phyloP scores from a whole-genome alignment of 2,113 vertebrate species.

The Chaenocephalus aceratus region DNA sequence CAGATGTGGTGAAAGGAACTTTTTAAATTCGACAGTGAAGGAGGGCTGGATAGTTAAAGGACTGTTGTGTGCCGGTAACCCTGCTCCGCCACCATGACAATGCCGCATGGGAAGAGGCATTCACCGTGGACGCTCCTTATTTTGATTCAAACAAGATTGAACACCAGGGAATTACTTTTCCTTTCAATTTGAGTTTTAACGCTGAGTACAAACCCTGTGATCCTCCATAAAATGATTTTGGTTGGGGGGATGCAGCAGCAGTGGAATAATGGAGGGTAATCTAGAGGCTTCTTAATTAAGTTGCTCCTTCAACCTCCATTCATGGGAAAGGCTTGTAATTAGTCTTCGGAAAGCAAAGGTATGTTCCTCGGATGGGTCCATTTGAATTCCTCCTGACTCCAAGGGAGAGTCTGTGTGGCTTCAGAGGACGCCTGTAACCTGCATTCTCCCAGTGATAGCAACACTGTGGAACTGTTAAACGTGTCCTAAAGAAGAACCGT shows the following conservation, averaged over 20 bases:
- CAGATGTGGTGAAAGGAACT: slow-evolving; percentile 85
- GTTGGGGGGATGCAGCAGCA: slow-evolving; percentile 33
- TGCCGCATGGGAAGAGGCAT: slow-evolving; percentile 64
- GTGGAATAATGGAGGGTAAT: slow-evolving; percentile 62
- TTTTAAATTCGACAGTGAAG: slow-evolving; percentile 75
- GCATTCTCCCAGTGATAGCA: slow-evolving; percentile 66
- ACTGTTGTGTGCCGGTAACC: slow-evolving; percentile 71
- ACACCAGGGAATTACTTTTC: slow-evolving; percentile 53
- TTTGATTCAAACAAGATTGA: slow-evolving; percentile 68
- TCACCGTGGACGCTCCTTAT: slow-evolving; percentile 59
- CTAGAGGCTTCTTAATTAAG: slow-evolving; percentile 75
- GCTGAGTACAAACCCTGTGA: slow-evolving; percentile 37
- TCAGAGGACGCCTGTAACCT: slow-evolving; percentile 62
- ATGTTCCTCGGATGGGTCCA: slow-evolving; percentile 69
- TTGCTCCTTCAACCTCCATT: slow-evolving; percentile 70
- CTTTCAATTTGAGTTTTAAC: slow-evolving; percentile 42
- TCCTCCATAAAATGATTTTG: slow-evolving; percentile 59
- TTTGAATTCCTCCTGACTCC: slow-evolving; percentile 70
- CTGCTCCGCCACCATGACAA: slow-evolving; percentile 63
- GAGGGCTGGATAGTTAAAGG: slow-evolving; percentile 74
- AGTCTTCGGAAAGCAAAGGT: slow-evolving; percentile 68
- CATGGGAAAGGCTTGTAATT: slow-evolving; percentile 76
- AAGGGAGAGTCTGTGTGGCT: slow-evolving; percentile 56
- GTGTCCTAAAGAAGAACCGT: slow-evolving; percentile 55
- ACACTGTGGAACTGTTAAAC: slow-evolving; percentile 70